A percentile compares a stretch with the other conserved stretches of the same genome.
Conservation (phyloP, 1,140 invertebrate genomes). For the Aphidius ervi region DNA sequence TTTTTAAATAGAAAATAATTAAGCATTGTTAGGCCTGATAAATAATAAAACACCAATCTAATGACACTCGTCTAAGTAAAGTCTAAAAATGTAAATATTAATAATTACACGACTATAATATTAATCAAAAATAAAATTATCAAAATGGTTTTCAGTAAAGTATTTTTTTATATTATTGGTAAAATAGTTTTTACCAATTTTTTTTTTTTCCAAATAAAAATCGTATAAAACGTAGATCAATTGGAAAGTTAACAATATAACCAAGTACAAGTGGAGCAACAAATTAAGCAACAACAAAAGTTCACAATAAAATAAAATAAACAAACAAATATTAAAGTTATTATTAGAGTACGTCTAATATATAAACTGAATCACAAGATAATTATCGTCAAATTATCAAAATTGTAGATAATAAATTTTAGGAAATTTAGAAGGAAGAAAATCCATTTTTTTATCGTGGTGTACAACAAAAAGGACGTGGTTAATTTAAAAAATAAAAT, state of each 20-base stretch:
- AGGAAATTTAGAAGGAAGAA: slow-evolving; percentile 76
- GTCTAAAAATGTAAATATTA: no score
- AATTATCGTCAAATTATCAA: slow-evolving; percentile 62
- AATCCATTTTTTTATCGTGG: slow-evolving; percentile 81
- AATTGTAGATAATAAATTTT: slow-evolving; percentile 73
- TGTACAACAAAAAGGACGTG: slow-evolving; percentile 69
- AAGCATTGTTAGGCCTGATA: no score
- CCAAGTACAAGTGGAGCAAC: slow-evolving; percentile 34
- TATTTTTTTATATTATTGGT: no score
- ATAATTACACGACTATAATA: no score
- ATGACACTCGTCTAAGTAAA: no score
- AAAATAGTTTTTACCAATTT: no score
- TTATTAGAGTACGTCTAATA: slow-evolving; percentile 71
- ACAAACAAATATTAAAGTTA: slow-evolving; percentile 64
- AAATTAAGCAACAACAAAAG: background rate
- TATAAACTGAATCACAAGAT: slow-evolving; percentile 61
- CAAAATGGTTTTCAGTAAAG: no score
- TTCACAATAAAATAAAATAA: slow-evolving; percentile 24
- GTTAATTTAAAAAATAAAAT: slow-evolving; percentile 75
- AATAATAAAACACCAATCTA: no score
- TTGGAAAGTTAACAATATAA: slow-evolving; percentile 5
- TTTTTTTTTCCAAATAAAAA: no score
- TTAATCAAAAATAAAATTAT: no score
- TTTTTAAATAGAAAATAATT: no score
- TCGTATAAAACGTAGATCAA: no score